A percentile compares a stretch with the other conserved stretches of the same genome.
These are phyloP conservation scores for Trigoniulus corallinus DNA, from an alignment of 1,140 invertebrate genomes.

Conservation along the genomic window DNA sequence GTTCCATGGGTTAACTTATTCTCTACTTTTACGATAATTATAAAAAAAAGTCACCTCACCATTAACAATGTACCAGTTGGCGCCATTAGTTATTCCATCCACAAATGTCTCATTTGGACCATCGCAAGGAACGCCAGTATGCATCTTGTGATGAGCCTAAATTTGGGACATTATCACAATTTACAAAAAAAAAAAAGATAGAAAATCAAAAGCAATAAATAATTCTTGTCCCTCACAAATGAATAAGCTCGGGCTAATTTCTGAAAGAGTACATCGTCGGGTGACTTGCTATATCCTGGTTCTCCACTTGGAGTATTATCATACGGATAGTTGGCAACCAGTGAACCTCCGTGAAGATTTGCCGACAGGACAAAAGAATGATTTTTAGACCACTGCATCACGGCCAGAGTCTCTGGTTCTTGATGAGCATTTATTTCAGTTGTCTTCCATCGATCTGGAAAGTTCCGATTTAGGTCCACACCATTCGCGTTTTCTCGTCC, in stretches of 20 bases:
- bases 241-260: conserved; percentile 68
- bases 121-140: conserved; percentile 36
- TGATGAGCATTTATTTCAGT: conserved; percentile 42
- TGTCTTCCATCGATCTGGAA: conserved; percentile 71
- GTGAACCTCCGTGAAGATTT: conserved; percentile 84
- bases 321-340: conserved; percentile 88
- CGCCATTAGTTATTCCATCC: conserved; percentile 80
- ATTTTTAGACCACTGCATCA: conserved; percentile 76
- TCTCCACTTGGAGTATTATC: conserved; percentile 43
- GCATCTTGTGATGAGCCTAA: conserved; percentile 64
- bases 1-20: too few species aligned
- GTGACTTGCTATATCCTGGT: conserved; percentile 33
- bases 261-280: conserved; percentile 71
- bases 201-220: neutral
- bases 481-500: conserved; percentile 67
- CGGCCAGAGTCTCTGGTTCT: conserved; percentile 72
- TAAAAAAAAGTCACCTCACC: conserved; percentile 19
- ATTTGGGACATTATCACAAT: neutral
- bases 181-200: neutral
- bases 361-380: conserved; percentile 90
- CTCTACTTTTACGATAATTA: conserved; percentile 5
- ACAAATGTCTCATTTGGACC: conserved; percentile 45
- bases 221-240: conserved; percentile 35
- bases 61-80: conserved; percentile 69
- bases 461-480: conserved; percentile 90